A percentile compares a stretch with the other conserved stretches of the same genome.
phyloP scores from a whole-genome alignment of 2,797 vertebrate genomes.

The Enteromius unitaeniatus region DNA sequence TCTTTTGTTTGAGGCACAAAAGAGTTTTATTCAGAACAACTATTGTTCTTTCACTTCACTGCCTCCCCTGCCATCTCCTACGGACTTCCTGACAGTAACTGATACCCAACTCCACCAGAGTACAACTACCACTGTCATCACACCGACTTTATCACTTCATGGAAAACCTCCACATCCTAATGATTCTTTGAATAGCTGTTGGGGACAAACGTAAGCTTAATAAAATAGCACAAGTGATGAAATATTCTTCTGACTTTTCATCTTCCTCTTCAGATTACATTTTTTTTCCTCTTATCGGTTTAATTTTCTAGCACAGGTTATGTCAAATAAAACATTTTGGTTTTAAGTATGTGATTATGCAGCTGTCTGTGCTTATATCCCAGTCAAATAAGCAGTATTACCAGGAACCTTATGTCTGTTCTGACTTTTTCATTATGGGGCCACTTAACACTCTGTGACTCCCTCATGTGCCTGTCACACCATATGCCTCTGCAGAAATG shows the following conservation, averaged over 20 bases:
- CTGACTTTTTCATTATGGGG: background rate
- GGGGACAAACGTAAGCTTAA: background rate
- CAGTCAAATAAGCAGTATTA: background rate
- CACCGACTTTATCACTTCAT: background rate
- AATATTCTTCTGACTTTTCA: background rate
- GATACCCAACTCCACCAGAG: conserved; percentile 44
- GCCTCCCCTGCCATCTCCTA: conserved; percentile 52
- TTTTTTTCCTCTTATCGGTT: background rate
- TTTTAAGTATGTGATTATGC: background rate
- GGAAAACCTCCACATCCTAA: conserved; percentile 16
- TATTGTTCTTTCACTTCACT: conserved; percentile 61
- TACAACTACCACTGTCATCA: conserved; percentile 9
- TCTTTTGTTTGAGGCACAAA: conserved; percentile 65
- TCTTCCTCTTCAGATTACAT: background rate
- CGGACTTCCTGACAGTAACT: conserved; percentile 51
- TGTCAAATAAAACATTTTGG: background rate
- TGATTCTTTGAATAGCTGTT: background rate
- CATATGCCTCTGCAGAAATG: background rate
- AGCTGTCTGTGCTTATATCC: background rate
- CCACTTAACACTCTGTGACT: background rate
- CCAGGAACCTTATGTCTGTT: conserved; percentile 2
- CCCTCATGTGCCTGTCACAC: background rate
- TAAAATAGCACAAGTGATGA: background rate
- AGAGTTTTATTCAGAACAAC: conserved; percentile 51
- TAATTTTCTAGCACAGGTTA: background rate